Evolutionary conservation across 2,797 vertebrate genomes (phyloP), one percentile per base, ranked within the genome.

Genomic region (Adrianichthys oophorus): DNA sequence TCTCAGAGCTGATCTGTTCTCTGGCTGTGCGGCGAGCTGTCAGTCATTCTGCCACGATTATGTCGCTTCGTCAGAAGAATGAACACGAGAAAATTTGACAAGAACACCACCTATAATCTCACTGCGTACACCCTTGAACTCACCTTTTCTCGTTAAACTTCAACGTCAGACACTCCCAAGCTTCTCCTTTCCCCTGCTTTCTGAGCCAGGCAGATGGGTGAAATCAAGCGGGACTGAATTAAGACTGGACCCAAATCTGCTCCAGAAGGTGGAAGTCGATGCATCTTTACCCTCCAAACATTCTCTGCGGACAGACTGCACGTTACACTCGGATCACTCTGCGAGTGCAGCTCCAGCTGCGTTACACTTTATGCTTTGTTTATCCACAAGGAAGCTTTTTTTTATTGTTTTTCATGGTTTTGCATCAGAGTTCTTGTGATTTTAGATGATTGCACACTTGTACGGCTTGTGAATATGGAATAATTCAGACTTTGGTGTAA

Each of bases 391-490:
- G 63, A 62, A 62, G 69, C 26, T 81, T 84, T 78, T 52, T 62
- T 49, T 72, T 61, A n/a, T 37, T 37, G 10, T 37, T 26, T 26
- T 26, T 26, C 26, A 47, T 75, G 51, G 37, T 66, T 76, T 65
- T 61, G 62, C 56, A 41, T 70, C 58, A 17, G 48, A 74, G 48
- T 72, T 54, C 42, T 59, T 62, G 50, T 7, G 56, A 59, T 80
- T 71, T 73, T 15, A 5, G 48, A 79, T 56, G 59, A 78, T 73
- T 87, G 83, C 85, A 87, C 87, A 83, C 78, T 84, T 52, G 41
- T 58, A 66, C 68, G 57, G 82, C 82, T 51, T 91, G 88, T 91
- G 90, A 80, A 90, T 90, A 84, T 8, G 59, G 74, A 79, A 71
- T 68, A 78, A 78, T 74, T 78, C 73, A 87, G 77, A 75, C 70